These are phyloP conservation scores for Andrena fulva DNA, from an alignment of 2,888 invertebrate genomes.

Conservation along the genomic window DNA sequence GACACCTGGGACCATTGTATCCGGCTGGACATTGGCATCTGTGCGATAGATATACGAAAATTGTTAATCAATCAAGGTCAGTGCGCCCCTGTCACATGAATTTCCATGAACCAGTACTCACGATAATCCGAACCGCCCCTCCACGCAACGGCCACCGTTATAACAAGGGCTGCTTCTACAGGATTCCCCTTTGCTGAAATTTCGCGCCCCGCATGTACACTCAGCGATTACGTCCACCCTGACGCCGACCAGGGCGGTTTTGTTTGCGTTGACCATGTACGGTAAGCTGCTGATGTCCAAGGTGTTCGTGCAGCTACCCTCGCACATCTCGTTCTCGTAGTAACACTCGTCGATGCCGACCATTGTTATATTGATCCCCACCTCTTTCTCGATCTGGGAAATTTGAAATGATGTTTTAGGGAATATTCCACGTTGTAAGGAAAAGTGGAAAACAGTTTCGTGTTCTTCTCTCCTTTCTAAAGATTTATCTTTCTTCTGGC, in stretches of 20 bases:
- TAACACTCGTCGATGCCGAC: constrained; percentile 98
- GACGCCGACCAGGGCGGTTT: constrained; percentile 98
- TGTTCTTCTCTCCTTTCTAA: background rate
- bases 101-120: constrained; percentile 64
- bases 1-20: constrained; percentile 98
- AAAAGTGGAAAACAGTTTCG: background rate
- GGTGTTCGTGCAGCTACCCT: constrained; percentile 97
- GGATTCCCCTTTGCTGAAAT: constrained; percentile 95
- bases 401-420: background rate
- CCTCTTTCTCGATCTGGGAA: constrained; percentile 92
- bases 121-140: constrained; percentile 93
- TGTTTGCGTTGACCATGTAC: constrained; percentile 98
- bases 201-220: constrained; percentile 96
- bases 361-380: constrained; percentile 98
- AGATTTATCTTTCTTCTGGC: too few relatives aligned
- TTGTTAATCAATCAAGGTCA: background rate
- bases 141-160: constrained; percentile 98
- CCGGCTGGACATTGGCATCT: constrained; percentile 96
- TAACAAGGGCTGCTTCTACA: constrained; percentile 96
- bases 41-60: background rate
- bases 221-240: constrained; percentile 96
- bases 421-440: background rate
- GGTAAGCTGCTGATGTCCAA: constrained; percentile 95
- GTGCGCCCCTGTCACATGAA: background rate
- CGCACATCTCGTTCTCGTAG: constrained; percentile 97